A percentile compares a stretch with the other conserved stretches of the same genome.
Evolutionary conservation across 1,140 invertebrate genomes (phyloP).

Genomic region (Philaenus spumarius): DNA sequence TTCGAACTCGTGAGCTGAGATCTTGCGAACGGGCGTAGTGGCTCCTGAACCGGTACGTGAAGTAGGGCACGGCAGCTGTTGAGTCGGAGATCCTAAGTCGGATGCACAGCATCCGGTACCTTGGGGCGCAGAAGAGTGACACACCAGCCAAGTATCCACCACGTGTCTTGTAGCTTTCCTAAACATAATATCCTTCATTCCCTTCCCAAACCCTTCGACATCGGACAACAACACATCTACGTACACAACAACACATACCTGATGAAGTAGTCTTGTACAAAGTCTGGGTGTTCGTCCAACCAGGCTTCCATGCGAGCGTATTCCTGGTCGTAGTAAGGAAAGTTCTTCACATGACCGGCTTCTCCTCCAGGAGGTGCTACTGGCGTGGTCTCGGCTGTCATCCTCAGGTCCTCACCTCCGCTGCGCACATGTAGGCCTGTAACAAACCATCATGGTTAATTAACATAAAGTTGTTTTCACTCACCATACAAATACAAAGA

Average conservation of each 20-base stretch:
- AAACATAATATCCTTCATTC: slow-evolving; percentile 29
- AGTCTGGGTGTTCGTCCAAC: slow-evolving; percentile 94
- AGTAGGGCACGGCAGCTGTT: slow-evolving; percentile 36
- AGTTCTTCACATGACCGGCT: slow-evolving; percentile 35
- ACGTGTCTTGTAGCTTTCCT: slow-evolving; percentile 88
- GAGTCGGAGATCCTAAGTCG: slow-evolving; percentile 14
- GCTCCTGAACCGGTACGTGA: slow-evolving; percentile 56
- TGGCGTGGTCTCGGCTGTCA: slow-evolving; percentile 56
- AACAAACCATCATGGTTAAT: no score
- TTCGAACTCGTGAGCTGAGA: slow-evolving; percentile 94
- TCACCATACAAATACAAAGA: slow-evolving; percentile 32
- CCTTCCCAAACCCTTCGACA: slow-evolving; percentile 2
- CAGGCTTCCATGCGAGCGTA: slow-evolving; percentile 83
- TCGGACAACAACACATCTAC: not conserved
- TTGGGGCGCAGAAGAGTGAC: slow-evolving; percentile 62
- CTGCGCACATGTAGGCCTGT: slow-evolving; percentile 71
- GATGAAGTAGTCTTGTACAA: slow-evolving; percentile 90
- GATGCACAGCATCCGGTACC: slow-evolving; percentile 22
- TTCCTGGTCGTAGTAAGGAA: slow-evolving; percentile 63
- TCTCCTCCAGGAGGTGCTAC: slow-evolving; percentile 44
- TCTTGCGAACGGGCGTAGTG: slow-evolving; percentile 88
- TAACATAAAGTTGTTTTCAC: no score
- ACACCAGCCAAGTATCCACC: slow-evolving; percentile 85
- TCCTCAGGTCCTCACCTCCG: slow-evolving; percentile 68
- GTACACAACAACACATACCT: slow-evolving; percentile 48